A percentile compares a stretch with the other conserved stretches of the same genome.
These are phyloP conservation scores for Reinhardtius hippoglossoides DNA, from an alignment of 2,113 vertebrate genomes.

Conservation along the genomic window DNA sequence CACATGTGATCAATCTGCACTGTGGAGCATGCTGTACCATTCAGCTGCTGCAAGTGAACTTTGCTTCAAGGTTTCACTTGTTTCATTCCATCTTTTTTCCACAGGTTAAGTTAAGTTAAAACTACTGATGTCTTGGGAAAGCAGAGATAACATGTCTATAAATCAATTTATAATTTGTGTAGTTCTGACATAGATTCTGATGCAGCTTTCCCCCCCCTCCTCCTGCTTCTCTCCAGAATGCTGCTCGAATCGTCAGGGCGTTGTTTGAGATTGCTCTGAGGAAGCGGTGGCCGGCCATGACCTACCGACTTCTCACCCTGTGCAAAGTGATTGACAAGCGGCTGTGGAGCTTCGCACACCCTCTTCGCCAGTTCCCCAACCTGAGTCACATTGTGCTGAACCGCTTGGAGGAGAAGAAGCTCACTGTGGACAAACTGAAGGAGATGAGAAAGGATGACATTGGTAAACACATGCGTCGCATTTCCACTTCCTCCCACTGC, in stretches of 20 bases:
- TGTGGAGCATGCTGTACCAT: neutral
- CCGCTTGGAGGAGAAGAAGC: constrained; percentile 93
- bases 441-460: constrained; percentile 99
- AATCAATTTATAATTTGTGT: neutral
- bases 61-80: neutral
- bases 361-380: constrained; percentile 91
- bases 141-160: neutral
- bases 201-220: neutral
- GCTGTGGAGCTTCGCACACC: constrained; percentile 94
- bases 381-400: constrained; percentile 88
- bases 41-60: constrained; percentile 1
- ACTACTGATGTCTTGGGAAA: neutral
- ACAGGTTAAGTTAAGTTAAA: neutral
- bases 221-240: constrained; percentile 84
- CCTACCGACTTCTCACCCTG: constrained; percentile 93
- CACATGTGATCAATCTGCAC: constrained; percentile 32
- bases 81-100: neutral
- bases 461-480: constrained; percentile 81
- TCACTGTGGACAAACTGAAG: constrained; percentile 94
- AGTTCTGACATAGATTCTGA: neutral
- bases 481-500: too few relatives aligned
- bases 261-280: constrained; percentile 97
- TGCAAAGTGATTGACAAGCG: constrained; percentile 98
- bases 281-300: constrained; percentile 97
- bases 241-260: constrained; percentile 95